Evolutionary conservation across 2,888 invertebrate species (phyloP), one percentile per base, ranked within the genome.

Genomic region (Alcis repandata): DNA sequence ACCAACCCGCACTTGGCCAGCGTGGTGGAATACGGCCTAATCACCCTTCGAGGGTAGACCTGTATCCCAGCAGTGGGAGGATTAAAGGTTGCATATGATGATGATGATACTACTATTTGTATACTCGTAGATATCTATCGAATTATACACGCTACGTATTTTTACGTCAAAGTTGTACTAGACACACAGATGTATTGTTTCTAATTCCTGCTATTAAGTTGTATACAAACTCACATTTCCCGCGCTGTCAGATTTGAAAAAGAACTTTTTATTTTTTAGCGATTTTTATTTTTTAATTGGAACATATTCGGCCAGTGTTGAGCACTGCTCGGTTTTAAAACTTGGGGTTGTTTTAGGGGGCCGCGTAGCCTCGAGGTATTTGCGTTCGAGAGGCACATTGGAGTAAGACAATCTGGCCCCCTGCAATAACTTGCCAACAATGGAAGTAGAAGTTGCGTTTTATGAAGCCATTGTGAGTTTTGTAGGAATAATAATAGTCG

Each of bases 281-380:
- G n/a, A n/a, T n/a, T 27, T 27, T 27, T 77, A 76, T 82, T 89
- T 89, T n/a, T 88, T 91, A 92, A 91, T 92, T 92, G 91, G 90
- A 90, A 88, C 90, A 92, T 91, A 91, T 92, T 92, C 89, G 80
- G 73, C 70, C 78, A 80, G 79, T 77, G 79, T 68, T 64, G 52
- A 71, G 63, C 57, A 77, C 76, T 69, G 74, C 67, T 74, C 74
- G 78, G 83, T 85, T 84, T 84, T 85, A 72, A 79, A 77, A 77
- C 75, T 69, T 74, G 77, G 82, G 82, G 82, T 74, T 66, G 65
- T 63, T 70, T 72, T 74, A 73, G 80, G 88, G 88, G 88, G 75
- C 74, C 72, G 70, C 65, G 60, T 78, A 62, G 90, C 92, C 91
- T 81, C 79, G 72, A 88, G 92, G 86, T 92, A 86, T 92, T 91